Evolutionary conservation across 2,113 vertebrate species (phyloP).

Genomic region (Odocoileus hemionus): DNA sequence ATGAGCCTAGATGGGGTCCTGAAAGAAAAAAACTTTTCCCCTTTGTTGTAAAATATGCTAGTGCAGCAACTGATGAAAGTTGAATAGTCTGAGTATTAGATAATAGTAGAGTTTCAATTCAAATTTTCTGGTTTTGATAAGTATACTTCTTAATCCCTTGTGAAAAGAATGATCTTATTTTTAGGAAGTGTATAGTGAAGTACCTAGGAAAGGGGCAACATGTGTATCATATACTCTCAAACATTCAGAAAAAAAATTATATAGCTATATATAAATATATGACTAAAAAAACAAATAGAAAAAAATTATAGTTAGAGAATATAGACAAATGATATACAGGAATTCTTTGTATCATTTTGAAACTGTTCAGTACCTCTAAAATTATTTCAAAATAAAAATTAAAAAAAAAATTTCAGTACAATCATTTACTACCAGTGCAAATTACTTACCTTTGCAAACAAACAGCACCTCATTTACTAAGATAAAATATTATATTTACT

Average conservation of each 20-base stretch:
- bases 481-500: not conserved
- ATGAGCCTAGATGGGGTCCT: not conserved
- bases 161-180: not conserved
- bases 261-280: not conserved
- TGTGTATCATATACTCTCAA: not conserved
- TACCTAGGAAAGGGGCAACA: not conserved
- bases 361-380: not conserved
- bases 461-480: not conserved
- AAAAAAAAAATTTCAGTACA: not conserved
- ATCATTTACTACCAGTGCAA: not conserved
- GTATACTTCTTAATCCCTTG: not conserved
- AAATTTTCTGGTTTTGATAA: not conserved
- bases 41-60: not conserved
- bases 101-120: not conserved
- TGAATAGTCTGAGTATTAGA: not conserved
- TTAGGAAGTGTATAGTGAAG: not conserved
- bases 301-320: not conserved
- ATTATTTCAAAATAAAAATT: not conserved
- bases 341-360: not conserved
- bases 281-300: not conserved
- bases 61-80: not conserved
- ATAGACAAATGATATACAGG: not conserved
- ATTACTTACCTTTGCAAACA: not conserved
- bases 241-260: not conserved
- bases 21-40: not conserved